phyloP scores from a whole-genome alignment of 2,888 invertebrate species.

The Uropetala carovei region DNA sequence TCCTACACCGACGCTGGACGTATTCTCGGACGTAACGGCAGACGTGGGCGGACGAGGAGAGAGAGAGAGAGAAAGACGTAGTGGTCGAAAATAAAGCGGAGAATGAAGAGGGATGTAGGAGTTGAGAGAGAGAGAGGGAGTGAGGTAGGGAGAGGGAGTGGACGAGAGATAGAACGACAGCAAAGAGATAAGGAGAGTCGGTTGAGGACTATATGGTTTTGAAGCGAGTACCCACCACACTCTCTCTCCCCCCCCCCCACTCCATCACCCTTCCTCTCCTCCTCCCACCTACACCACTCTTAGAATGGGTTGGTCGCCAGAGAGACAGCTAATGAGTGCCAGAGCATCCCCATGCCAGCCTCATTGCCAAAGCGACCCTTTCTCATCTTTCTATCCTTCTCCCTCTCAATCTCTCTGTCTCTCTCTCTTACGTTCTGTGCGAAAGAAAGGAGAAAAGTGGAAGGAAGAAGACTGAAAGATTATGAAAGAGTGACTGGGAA shows the following conservation, averaged over 20 bases:
- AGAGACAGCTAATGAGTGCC: constrained; percentile 40
- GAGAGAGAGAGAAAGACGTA: neutral
- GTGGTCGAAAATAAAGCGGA: constrained; percentile 50
- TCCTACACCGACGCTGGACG: neutral
- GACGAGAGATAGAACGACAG: neutral
- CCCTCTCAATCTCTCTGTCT: neutral
- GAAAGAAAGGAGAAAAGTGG: neutral
- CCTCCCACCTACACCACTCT: neutral
- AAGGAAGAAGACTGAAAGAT: neutral
- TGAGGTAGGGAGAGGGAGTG: neutral
- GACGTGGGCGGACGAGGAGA: neutral
- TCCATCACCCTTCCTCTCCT: neutral
- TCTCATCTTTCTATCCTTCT: neutral
- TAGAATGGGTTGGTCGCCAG: neutral
- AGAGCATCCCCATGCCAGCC: neutral
- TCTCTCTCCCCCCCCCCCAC: neutral
- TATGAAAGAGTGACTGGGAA: neutral
- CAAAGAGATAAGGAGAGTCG: neutral
- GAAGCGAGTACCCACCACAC: neutral
- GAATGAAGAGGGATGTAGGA: neutral
- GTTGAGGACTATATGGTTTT: neutral
- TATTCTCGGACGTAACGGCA: neutral
- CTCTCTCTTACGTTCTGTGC: neutral
- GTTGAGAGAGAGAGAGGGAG: neutral
- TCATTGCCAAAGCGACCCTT: constrained; percentile 3